A percentile compares a stretch with the other conserved stretches of the same genome.
Evolutionary conservation across 2,888 invertebrate species (phyloP).

Genomic region (Lycaena phlaeas): DNA sequence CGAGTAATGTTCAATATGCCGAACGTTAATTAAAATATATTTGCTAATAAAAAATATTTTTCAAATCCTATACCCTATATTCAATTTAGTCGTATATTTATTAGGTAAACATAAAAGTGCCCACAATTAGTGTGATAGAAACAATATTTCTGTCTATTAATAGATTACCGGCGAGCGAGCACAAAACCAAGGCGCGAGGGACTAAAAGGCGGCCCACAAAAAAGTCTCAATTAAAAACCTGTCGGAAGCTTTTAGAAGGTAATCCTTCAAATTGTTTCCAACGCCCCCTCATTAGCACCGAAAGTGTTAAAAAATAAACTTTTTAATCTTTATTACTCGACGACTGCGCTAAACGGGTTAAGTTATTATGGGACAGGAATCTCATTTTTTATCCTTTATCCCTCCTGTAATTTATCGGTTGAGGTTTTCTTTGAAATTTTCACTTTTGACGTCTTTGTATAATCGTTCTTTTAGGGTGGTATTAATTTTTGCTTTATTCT

Average conservation of each 20-base stretch:
- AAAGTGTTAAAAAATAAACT: slow-evolving; percentile 73
- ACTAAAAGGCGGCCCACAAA: slow-evolving; percentile 69
- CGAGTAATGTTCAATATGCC: too few relatives aligned
- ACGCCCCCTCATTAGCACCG: slow-evolving; percentile 73
- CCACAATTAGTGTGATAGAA: slow-evolving; percentile 7
- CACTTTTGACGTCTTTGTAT: slow-evolving; percentile 12
- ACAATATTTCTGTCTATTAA: slow-evolving; percentile 51
- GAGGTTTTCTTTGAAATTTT: slow-evolving; percentile 48
- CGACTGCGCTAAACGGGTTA: slow-evolving; percentile 69
- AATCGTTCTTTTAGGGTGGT: slow-evolving; percentile 22
- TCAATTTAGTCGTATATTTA: too few relatives aligned
- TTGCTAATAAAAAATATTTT: too few relatives aligned
- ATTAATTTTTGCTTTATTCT: neutral
- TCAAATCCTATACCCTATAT: too few relatives aligned
- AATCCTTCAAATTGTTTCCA: slow-evolving; percentile 73
- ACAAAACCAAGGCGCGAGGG: slow-evolving; percentile 54
- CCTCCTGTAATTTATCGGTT: slow-evolving; percentile 61
- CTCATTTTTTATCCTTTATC: slow-evolving; percentile 61
- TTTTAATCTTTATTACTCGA: slow-evolving; percentile 72
- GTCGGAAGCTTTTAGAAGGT: slow-evolving; percentile 74
- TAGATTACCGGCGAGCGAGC: slow-evolving; percentile 56
- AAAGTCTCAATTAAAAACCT: slow-evolving; percentile 73
- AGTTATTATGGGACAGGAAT: slow-evolving; percentile 65
- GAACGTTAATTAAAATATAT: too few relatives aligned
- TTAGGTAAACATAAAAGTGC: too few relatives aligned